Base-by-base conservation (phyloP, 2,797 vertebrate genomes). In the Avahi laniger region DNA sequence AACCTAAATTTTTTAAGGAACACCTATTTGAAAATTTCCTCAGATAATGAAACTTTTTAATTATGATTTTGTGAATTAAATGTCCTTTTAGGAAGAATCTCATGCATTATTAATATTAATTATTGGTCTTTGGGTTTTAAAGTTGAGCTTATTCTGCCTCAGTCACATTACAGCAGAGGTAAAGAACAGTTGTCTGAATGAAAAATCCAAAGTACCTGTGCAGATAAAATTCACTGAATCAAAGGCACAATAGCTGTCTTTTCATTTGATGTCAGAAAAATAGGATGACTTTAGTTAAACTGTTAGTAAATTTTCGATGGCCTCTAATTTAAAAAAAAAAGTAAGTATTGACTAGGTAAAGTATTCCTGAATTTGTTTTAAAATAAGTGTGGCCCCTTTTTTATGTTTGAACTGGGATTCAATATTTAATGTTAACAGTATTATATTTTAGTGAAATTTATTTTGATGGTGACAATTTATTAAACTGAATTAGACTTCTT, bases 401-500 rank as follows among this genome's bases (percentile, higher is more conserved):
- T 97, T 95, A 91, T 96, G 91, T 98, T 98, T 98, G 95, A 98
- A 98, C 97, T 97, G 94, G 38, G 24, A 75, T 84, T 97, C 54
- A 88, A 1, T 95, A 79, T 81, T 96, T 95, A 95, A 57, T 91
- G 78, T 95, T 97, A 95, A 80, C 67, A 88, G 75, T 92, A 81
- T 93, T 94, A 61, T 91, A 92, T 89, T 90, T 95, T 78, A 89
- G n/a, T 93, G 89, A 94, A 82, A 76, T 81, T 95, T 94, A 48
- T 94, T 97, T 91, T 95, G 83, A 96, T 98, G 94, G 97, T 98
- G 96, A 98, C 97, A 98, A 83, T 97, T 97, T 78, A 78, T 69
- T 75, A 75, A 95, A 78, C 54, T 79, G n/a, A 96, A 94, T 91
- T 91, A 70, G 57, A 80, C 41, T 93, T 98, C 63, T 98, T 97